Evolutionary conservation across 2,113 vertebrate species (phyloP), one percentile per base, ranked within the genome.

Genomic region (Rhinoderma darwinii): DNA sequence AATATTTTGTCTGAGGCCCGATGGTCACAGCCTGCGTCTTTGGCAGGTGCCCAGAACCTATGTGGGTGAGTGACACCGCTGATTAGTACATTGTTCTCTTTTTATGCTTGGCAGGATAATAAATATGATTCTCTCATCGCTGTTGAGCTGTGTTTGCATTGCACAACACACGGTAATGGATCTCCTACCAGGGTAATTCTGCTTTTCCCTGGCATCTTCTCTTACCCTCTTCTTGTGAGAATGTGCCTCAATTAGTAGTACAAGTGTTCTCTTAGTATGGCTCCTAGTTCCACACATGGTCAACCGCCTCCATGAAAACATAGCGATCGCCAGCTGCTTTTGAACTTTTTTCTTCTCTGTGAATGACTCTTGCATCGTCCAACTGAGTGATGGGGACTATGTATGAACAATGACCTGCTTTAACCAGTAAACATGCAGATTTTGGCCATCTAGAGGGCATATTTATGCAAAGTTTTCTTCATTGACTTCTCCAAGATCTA

Each of bases 71-170:
- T 80, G 59, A 78, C 76, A 72, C 3, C 5, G 84, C 76, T 86
- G 76, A 86, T 86, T 86, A 80, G 61, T 41, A 41, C 84, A 86
- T 86, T 86, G 84, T 86, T 86, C 84, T 80, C 70, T 1, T 54
- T 79, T 37, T 86, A 30, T 56, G 84, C 63, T 80, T 79, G 75
- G 47, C 63, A 72, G 44, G 35, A 79, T 63, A 86, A 79, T 78
- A 51, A 56, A n/a, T 75, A 54, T 43, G 75, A 70, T 56, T 80
- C 84, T 70, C 25, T 86, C 43, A 63, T 78, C 74, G 14, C 43
- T 18, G 61, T 50, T 79, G 43, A 66, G 30, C 74, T 43, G 22
- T 86, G 61, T 80, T 79, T 80, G 63, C 43, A 72, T 86, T 80
- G 61, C 84, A 80, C 76, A 86, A 80, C 59, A 14, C 30, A 30